Evolutionary conservation across 1,140 invertebrate genomes (phyloP), one percentile per base, ranked within the genome.

Genomic region (Paralvinella palmiformis): DNA sequence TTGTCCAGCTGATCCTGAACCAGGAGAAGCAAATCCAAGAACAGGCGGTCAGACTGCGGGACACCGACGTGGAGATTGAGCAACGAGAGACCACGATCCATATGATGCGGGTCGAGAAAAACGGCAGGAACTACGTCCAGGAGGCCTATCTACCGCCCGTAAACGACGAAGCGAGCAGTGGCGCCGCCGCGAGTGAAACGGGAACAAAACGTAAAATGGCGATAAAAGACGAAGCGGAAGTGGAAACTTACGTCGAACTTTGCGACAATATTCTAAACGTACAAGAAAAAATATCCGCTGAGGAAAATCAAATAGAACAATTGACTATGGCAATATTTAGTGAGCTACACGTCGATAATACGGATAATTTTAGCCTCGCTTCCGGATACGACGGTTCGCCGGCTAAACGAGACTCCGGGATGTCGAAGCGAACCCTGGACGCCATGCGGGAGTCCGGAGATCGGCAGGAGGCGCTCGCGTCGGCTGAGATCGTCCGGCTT

Each of bases 1-100:
- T 91, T 17, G 85, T 89, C 63, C 87, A 88, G 68, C 83, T 90
- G 64, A 89, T 91, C 64, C 81, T 90, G 62, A 86, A 86, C n/a
- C 89, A 91, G 81, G 89, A 88, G 70, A 86, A 88, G 73, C 88
- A 88, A n/a, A 89, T 91, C 65, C 85, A 89, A 68, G 85, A 85
- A 63, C 88, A 91, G 75, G 80, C 89, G 63, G 69, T 72, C 52
- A 76, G 79, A 70, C 81, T 84, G 52, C 83, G 88, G 65, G 87
- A 91, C 67, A 88, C 89, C 73, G 90, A 91, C 72, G 85, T 86
- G 68, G 84, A 89, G 69, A 91, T 92, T 67, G 86, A 87, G 32
- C 83, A 85, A 61, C 84, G 89, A 68, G 90, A 91, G 82, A 86
- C 89, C 62, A 85, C 88, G 67, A 86, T 88, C 50, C 90, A 91